These are phyloP conservation scores for Synchiropus splendidus DNA, from an alignment of 2,113 vertebrate species.

Conservation along the genomic window DNA sequence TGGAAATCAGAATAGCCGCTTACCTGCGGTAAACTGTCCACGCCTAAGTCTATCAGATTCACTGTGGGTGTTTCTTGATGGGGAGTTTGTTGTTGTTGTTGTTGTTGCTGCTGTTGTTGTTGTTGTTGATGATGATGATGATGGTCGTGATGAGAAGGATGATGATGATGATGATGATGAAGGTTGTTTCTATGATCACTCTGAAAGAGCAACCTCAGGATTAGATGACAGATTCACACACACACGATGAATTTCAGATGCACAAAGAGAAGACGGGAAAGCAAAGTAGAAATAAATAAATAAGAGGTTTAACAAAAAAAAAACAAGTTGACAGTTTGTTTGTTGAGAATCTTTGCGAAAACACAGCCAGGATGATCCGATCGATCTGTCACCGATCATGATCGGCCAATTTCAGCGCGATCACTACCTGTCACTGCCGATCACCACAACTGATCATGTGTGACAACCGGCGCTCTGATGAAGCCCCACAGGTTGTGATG, in stretches of 20 bases:
- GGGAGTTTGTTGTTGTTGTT: conserved; percentile 12
- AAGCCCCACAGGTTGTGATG: too few relatives aligned
- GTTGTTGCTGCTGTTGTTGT: conserved; percentile 13
- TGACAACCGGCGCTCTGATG: too few relatives aligned
- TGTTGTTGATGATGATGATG: conserved; percentile 24
- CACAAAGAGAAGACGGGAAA: conserved; percentile 5
- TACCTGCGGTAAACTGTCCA: conserved; percentile 79
- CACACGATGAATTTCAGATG: not conserved
- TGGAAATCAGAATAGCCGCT: conserved; percentile 40
- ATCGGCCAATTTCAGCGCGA: too few relatives aligned
- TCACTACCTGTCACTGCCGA: too few relatives aligned
- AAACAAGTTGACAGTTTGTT: too few relatives aligned
- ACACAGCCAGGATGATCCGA: too few relatives aligned
- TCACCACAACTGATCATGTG: too few relatives aligned
- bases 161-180: conserved; percentile 18
- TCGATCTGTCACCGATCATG: too few relatives aligned
- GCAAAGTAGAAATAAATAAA: too few relatives aligned
- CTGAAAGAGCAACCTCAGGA: conserved; percentile 77
- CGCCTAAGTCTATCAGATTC: conserved; percentile 75
- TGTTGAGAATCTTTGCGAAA: too few relatives aligned
- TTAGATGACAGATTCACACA: conserved; percentile 19
- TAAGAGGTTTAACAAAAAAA: not conserved
- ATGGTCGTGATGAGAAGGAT: conserved; percentile 21
- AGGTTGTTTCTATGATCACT: conserved; percentile 66
- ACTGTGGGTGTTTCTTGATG: not conserved